Conservation (phyloP, 2,113 vertebrate species). For the Corythornis cristatus region DNA sequence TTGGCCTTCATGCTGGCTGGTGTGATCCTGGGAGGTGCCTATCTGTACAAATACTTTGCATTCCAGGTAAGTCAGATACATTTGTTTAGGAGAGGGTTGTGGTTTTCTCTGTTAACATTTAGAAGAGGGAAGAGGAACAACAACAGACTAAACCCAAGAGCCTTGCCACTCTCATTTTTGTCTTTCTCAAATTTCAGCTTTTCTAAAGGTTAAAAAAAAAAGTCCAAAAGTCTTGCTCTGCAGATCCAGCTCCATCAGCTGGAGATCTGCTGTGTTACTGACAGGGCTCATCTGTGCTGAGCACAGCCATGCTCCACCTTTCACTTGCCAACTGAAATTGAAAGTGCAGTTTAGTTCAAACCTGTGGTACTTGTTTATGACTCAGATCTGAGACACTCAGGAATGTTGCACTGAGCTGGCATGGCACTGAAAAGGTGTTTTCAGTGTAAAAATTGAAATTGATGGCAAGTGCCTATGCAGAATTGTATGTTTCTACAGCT, state of each 20-base stretch:
- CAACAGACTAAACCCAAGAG: not conserved
- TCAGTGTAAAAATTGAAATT: not conserved
- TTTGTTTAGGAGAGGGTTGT: not conserved
- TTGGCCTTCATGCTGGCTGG: constrained; percentile 93
- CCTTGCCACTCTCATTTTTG: not conserved
- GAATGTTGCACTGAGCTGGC: not conserved
- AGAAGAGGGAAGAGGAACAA: not conserved
- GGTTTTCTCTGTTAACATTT: not conserved
- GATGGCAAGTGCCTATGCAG: not conserved
- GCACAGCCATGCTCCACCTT: not conserved
- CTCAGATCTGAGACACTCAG: not conserved
- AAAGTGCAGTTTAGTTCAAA: not conserved
- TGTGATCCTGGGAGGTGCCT: constrained; percentile 90
- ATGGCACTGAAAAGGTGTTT: not conserved
- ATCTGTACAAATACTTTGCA: constrained; percentile 89
- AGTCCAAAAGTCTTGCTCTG: not conserved
- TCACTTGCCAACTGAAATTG: not conserved
- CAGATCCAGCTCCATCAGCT: not conserved
- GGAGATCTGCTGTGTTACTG: not conserved
- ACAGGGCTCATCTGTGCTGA: fast-evolving
- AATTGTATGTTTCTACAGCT: not conserved
- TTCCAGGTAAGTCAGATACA: constrained; percentile 79
- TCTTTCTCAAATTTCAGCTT: not conserved
- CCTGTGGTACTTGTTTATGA: not conserved
- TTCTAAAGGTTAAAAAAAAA: not conserved